Evolutionary conservation across 2,888 invertebrate genomes (phyloP).

Genomic region (Ophraella communa): DNA sequence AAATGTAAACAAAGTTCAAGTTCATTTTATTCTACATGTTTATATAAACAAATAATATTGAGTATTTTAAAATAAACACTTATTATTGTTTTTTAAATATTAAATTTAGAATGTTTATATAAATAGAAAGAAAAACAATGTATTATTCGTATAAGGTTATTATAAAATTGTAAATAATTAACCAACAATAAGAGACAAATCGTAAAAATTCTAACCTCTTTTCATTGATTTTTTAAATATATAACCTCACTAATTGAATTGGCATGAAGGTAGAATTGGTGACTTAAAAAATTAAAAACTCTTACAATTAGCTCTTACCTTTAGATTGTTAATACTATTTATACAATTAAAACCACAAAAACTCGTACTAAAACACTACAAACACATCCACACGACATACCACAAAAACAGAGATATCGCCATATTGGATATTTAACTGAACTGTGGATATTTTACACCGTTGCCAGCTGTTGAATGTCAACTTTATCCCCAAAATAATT

Average conservation of each 20-base stretch:
- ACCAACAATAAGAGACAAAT: conserved; percentile 1
- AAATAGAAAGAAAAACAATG: neutral
- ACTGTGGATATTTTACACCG: conserved; percentile 25
- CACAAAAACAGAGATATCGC: conserved; percentile 43
- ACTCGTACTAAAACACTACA: conserved; percentile 15
- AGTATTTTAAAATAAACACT: no score
- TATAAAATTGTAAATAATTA: neutral
- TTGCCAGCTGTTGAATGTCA: conserved; percentile 5
- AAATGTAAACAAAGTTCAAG: conserved; percentile 17
- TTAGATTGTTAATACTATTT: conserved; percentile 1
- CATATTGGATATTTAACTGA: conserved; percentile 44
- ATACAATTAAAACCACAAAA: conserved; percentile 27
- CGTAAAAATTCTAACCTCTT: conserved; percentile 1
- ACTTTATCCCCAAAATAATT: neutral
- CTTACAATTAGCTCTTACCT: conserved; percentile 4
- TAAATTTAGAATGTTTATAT: no score
- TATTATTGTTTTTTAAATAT: no score
- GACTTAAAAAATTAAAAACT: conserved; percentile 3
- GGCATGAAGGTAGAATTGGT: neutral
- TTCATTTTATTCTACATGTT: no score
- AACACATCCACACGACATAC: conserved; percentile 34
- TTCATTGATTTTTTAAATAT: conserved; percentile 20
- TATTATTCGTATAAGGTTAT: neutral
- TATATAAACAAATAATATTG: no score
- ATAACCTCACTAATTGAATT: conserved; percentile 24